A percentile compares a stretch with the other conserved stretches of the same genome.
Evolutionary conservation across 2,888 invertebrate species (phyloP).

Genomic region (Bombyx huttoni): DNA sequence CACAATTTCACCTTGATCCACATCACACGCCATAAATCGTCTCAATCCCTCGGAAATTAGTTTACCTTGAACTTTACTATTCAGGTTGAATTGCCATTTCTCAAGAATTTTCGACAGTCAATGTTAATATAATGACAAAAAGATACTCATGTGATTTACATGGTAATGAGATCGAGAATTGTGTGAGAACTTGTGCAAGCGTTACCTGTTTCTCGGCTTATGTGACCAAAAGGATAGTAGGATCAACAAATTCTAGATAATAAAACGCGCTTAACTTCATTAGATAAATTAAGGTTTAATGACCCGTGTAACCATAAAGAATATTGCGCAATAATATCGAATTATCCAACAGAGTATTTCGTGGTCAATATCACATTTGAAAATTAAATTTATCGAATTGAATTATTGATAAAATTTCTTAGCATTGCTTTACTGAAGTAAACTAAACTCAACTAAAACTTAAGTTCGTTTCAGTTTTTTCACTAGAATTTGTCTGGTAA

Average conservation of each 20-base stretch:
- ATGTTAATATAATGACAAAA: background rate
- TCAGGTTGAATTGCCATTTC: background rate
- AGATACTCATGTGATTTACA: background rate
- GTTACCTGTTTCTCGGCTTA: background rate
- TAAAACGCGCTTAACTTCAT: background rate
- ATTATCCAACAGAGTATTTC: too few species aligned
- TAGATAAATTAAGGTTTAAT: background rate
- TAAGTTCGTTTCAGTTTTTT: too few species aligned
- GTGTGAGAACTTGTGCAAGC: background rate
- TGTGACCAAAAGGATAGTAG: background rate
- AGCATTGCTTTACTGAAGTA: too few species aligned
- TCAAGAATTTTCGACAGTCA: background rate
- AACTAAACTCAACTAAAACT: too few species aligned
- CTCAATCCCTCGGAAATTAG: background rate
- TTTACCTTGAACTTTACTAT: background rate
- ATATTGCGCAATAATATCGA: too few species aligned
- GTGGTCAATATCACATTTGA: too few species aligned
- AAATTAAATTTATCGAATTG: too few species aligned
- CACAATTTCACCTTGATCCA: background rate
- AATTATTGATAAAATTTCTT: too few species aligned
- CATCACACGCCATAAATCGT: background rate
- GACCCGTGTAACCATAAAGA: background rate
- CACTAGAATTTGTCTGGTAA: too few species aligned
- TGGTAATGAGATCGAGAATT: background rate
- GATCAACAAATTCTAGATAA: background rate